phyloP scores from a whole-genome alignment of 2,888 invertebrate species.

The Deilephila elpenor region DNA sequence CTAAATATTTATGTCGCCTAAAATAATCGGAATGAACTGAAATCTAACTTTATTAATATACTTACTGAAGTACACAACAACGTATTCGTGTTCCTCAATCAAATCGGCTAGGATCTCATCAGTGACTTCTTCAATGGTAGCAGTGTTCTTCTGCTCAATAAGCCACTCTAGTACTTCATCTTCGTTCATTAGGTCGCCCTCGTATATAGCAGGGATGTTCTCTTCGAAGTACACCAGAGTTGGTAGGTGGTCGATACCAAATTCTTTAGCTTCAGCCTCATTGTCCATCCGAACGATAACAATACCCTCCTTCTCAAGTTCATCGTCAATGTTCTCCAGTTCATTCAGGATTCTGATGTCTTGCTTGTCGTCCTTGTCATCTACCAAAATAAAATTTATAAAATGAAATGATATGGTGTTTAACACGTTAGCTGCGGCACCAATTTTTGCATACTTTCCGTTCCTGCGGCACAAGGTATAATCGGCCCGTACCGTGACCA shows the following conservation, averaged over 20 bases:
- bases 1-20: no score
- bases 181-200: constrained; percentile 96
- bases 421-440: no score
- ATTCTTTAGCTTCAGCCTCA: constrained; percentile 95
- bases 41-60: constrained; percentile 41
- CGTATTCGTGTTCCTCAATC: constrained; percentile 96
- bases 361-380: constrained; percentile 95
- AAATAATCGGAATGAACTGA: no score
- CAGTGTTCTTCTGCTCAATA: constrained; percentile 93
- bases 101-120: constrained; percentile 94
- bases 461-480: no score
- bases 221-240: constrained; percentile 95
- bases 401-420: no score
- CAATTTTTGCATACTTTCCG: no score
- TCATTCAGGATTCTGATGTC: constrained; percentile 94
- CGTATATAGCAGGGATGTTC: constrained; percentile 95
- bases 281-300: constrained; percentile 96
- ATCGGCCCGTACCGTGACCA: no score
- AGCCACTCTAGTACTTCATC: constrained; percentile 96
- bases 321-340: constrained; percentile 96
- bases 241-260: constrained; percentile 94
- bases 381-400: constrained; percentile 71
- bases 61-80: constrained; percentile 96
- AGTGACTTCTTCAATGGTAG: constrained; percentile 97
- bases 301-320: constrained; percentile 94